A percentile compares a stretch with the other conserved stretches of the same genome.
Evolutionary conservation across 2,113 vertebrate genomes (phyloP).

Genomic region (Ochotona princeps): DNA sequence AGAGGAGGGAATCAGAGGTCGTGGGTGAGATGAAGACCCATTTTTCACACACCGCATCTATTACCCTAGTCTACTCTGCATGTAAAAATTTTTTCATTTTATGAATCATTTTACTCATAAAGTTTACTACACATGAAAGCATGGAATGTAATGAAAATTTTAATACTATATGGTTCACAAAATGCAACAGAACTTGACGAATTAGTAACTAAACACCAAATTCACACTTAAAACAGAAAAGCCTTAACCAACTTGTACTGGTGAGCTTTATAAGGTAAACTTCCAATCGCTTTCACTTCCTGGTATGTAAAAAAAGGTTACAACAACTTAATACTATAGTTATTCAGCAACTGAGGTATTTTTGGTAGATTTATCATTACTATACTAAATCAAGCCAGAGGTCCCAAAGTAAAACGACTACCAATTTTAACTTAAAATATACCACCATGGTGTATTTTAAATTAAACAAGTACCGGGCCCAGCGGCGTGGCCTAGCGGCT

Average conservation of each 20-base stretch:
- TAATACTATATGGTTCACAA: constrained; percentile 1
- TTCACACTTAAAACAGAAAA: constrained; percentile 24
- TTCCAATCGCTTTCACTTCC: neutral
- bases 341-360: constrained; percentile 28
- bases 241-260: neutral
- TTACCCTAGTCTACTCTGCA: neutral
- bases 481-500: no score
- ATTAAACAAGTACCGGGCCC: no score
- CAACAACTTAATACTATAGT: constrained; percentile 32
- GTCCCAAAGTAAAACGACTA: constrained; percentile 11
- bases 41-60: neutral
- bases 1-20: neutral
- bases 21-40: neutral
- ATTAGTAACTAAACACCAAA: constrained; percentile 43
- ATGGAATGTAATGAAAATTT: constrained; percentile 15
- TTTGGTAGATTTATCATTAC: neutral
- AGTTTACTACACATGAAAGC: constrained; percentile 10
- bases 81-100: neutral
- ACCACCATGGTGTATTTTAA: no score
- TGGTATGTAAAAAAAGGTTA: neutral
- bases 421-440: constrained; percentile 45
- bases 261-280: neutral
- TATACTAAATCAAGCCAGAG: constrained; percentile 50
- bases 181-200: constrained; percentile 25
- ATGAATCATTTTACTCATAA: constrained; percentile 2